These are phyloP conservation scores for Nymphalis urticae DNA, from an alignment of 2,888 invertebrate genomes.

Conservation along the genomic window DNA sequence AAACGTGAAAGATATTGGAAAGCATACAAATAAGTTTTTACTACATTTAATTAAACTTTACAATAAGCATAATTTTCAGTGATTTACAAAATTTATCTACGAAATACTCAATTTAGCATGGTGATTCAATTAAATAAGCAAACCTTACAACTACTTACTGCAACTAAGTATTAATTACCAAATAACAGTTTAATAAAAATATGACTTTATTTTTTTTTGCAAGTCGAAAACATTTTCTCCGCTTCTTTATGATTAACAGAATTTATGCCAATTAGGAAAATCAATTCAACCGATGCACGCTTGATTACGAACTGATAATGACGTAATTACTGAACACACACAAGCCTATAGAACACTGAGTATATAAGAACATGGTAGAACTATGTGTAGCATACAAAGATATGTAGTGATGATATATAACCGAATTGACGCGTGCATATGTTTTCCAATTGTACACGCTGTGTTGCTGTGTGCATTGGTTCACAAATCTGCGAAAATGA, in stretches of 20 bases:
- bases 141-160: too few relatives aligned
- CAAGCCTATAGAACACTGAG: slow-evolving; percentile 20
- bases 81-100: too few relatives aligned
- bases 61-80: too few relatives aligned
- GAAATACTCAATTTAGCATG: too few relatives aligned
- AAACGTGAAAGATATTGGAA: slow-evolving; percentile 6
- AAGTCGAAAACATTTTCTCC: slow-evolving; percentile 1
- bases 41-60: not conserved
- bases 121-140: too few relatives aligned
- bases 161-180: too few relatives aligned
- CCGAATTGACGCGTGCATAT: slow-evolving; percentile 32
- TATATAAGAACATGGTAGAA: slow-evolving; percentile 23
- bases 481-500: not conserved
- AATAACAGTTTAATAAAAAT: not conserved
- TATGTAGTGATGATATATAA: slow-evolving; percentile 25
- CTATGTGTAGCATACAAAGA: slow-evolving; percentile 10
- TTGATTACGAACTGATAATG: slow-evolving; percentile 62
- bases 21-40: not conserved
- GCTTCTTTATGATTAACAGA: slow-evolving; percentile 25
- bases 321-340: slow-evolving; percentile 58
- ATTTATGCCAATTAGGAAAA: slow-evolving; percentile 60
- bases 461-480: slow-evolving; percentile 5
- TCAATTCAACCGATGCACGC: slow-evolving; percentile 59
- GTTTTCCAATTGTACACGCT: slow-evolving; percentile 32
- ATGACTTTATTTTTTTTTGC: not conserved